Evolutionary conservation across 2,113 vertebrate species (phyloP), one percentile per base, ranked within the genome.

Genomic region (Indri indri): DNA sequence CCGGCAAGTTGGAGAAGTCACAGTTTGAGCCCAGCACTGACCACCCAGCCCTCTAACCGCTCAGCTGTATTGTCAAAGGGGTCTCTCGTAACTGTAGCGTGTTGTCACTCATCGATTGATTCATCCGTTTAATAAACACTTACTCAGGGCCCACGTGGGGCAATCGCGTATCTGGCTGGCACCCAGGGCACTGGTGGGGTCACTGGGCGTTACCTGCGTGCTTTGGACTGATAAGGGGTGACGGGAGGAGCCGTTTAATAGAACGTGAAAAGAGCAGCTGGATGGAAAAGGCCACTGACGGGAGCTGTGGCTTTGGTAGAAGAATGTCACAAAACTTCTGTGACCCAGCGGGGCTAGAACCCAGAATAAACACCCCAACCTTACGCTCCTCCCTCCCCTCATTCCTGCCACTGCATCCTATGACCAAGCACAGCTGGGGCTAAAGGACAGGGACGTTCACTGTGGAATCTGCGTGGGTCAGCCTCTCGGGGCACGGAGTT

Each of bases 161-260:
- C 8, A 63, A 89, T 12, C 47, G 88, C 6, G 6, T 11, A 63
- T 45, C 85, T 74, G 23, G 59, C 63, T 50, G 57, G 70, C 57
- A 30, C 37, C 47, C 54, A 42, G 37, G 10, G 59, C 74, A 52
- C 71, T 14, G 11, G 54, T 25, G 18, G 18, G 23, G 74, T 40
- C 83, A 61, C 80, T 47, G 40, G 52, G 93, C 45, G 74, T 47
- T n/a, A 32, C 32, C 11, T 71, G 52, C 91, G 42, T 91, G 87
- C 61, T 92, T 27, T 16, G n/a, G 65, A 27, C 57, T 93, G 96
- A 96, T 93, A 92, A 88, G 63, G 14, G n/a, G 22, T 5, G 17
- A 45, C 5, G 34, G 32, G 13, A 63, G 32, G 3, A n/a, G 66
- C 54, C 32, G 40, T 16, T 77, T 57, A 22, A 7, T 20, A 6